Base-by-base conservation (phyloP, 1,140 invertebrate species). In the Pseudomyrmex pallidus region DNA sequence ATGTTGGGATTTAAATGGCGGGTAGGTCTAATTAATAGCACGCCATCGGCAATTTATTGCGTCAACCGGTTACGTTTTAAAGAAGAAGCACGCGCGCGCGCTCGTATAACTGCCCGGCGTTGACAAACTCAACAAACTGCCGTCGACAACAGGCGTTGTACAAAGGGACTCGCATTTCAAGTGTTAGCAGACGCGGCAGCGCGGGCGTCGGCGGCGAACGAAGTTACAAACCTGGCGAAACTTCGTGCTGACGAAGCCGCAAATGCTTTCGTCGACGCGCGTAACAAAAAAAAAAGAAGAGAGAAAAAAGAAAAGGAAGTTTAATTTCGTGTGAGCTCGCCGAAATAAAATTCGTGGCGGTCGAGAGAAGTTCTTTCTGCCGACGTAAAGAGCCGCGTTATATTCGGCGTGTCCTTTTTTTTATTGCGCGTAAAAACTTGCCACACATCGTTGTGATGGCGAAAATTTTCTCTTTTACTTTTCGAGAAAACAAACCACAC, bases 11-110 rank as follows among this genome's bases (percentile, higher is more conserved):
- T 82, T 87, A 82, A 63, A 82, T 66, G 68, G 48, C 57, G 48
- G 35, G 22, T 67, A 22, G 48, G 46, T 22, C 61, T 83, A 88
- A 88, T 88, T 88, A 87, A 88, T 85, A 70, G 59, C 66, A 73
- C 25, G 68, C 77, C 83, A 50, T 68, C 50, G 73, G 74, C 62
- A 87, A 87, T 88, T 80, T 62, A 74, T 68, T 52, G 15, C 72
- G 70, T 87, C 72, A 77, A 88, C 56, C 25, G 50, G 66, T 73
- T 87, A 66, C 63, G 35, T 52, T 74, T 48, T 66, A 72, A 74
- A 74, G 76, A 56, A 13, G 35, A 35, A 35, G 35, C 35, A 35
- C 5, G 22, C 54, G 61, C 66, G 54, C 44, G 48, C 44, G 54
- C 35, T 13, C 54, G 20, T 10, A 35, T 35, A 25, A 59, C 44